Evolutionary conservation across 2,888 invertebrate species (phyloP).

Genomic region (Chrysolina haemoptera): DNA sequence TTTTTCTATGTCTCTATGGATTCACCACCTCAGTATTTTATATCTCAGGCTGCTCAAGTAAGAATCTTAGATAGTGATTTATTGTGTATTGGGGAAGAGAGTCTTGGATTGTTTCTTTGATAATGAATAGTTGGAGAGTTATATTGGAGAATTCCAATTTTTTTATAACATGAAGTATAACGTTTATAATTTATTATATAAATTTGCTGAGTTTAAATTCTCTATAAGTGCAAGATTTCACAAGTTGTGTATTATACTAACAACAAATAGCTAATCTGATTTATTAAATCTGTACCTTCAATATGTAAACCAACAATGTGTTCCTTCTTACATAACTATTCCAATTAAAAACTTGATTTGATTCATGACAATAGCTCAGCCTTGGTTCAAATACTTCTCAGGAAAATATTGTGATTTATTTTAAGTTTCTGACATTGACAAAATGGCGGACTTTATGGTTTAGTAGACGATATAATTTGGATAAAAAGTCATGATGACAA

Average conservation of each 20-base stretch:
- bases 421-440: slow-evolving; percentile 9
- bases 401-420: background rate
- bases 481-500: too few relatives aligned
- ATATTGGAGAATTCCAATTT: background rate
- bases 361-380: background rate
- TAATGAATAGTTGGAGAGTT: background rate
- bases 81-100: background rate
- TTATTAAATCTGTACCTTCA: background rate
- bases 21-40: slow-evolving; percentile 2
- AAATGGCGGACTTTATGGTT: slow-evolving; percentile 6
- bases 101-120: background rate
- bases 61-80: slow-evolving; percentile 3
- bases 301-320: background rate
- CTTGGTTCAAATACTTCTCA: slow-evolving; percentile 5
- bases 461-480: background rate
- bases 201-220: too few relatives aligned
- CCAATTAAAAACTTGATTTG: background rate
- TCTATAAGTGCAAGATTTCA: background rate
- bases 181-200: too few relatives aligned
- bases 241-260: background rate
- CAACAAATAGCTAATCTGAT: too few relatives aligned
- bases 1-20: too few relatives aligned
- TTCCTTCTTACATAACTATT: background rate
- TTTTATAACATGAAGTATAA: too few relatives aligned
- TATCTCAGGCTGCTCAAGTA: background rate